These are phyloP conservation scores for Drosophila nikananu DNA, from an alignment of 1,140 invertebrate species.

Conservation along the genomic window DNA sequence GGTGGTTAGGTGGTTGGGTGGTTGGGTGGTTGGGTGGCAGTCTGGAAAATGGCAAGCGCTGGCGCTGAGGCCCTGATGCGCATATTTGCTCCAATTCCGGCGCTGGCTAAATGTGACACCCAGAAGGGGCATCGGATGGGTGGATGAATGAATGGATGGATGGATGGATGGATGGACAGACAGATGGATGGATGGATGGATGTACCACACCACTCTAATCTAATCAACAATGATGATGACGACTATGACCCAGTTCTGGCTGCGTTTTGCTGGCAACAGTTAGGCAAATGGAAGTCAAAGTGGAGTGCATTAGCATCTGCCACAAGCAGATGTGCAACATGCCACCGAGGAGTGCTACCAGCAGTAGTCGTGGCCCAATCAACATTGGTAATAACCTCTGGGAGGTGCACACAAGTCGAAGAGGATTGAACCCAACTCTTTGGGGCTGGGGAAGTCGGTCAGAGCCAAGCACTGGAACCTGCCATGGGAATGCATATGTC, in stretches of 20 bases:
- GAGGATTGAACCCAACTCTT: conserved; percentile 12
- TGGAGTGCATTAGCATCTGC: conserved; percentile 47
- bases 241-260: conserved; percentile 68
- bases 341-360: background rate
- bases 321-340: conserved; percentile 20
- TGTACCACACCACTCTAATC: conserved; percentile 17
- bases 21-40: conserved; percentile 9
- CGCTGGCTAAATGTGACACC: conserved; percentile 72
- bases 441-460: conserved; percentile 21
- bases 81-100: conserved; percentile 77
- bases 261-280: conserved; percentile 33
- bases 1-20: too few species aligned
- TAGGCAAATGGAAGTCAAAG: conserved; percentile 46
- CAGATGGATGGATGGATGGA: conserved; percentile 1
- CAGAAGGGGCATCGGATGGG: conserved; percentile 9
- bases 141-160: background rate
- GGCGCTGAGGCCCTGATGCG: conserved; percentile 50
- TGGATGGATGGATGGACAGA: background rate
- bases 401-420: conserved; percentile 2
- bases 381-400: conserved; percentile 31
- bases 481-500: conserved; percentile 1
- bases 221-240: conserved; percentile 58
- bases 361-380: conserved; percentile 35
- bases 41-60: conserved; percentile 38
- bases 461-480: conserved; percentile 30